A percentile compares a stretch with the other conserved stretches of the same genome.
Conservation (phyloP, 2,113 vertebrate species). For the Psammodynastes pulverulentus region DNA sequence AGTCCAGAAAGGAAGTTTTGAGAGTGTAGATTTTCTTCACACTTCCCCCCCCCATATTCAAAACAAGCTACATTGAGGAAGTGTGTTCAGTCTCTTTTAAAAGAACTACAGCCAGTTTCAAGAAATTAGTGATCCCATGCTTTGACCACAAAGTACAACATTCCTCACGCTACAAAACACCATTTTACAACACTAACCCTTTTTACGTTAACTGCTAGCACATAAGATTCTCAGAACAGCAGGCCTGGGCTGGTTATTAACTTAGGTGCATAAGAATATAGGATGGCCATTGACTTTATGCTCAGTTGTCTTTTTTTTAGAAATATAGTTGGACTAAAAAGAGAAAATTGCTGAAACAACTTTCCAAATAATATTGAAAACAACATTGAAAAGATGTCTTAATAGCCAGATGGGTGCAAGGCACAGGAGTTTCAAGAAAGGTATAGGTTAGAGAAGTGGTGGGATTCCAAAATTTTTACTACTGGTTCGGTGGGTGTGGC, state of each 20-base stretch:
- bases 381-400: neutral
- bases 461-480: no score
- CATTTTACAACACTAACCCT: neutral
- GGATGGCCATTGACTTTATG: neutral
- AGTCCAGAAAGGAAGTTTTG: neutral
- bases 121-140: neutral
- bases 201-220: neutral
- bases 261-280: neutral
- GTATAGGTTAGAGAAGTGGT: no score
- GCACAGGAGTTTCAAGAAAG: neutral
- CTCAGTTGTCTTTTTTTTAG: neutral
- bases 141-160: neutral
- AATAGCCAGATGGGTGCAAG: neutral
- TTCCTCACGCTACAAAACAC: neutral
- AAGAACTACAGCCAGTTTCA: neutral
- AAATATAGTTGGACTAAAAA: neutral
- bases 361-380: no score
- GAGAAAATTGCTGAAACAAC: neutral
- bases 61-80: neutral
- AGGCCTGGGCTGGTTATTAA: no score
- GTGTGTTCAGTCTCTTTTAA: neutral
- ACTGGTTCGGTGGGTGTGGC: no score
- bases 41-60: neutral
- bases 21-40: neutral
- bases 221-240: neutral